Evolutionary conservation across 2,113 vertebrate species (phyloP).

Genomic region (Alectura lathami): DNA sequence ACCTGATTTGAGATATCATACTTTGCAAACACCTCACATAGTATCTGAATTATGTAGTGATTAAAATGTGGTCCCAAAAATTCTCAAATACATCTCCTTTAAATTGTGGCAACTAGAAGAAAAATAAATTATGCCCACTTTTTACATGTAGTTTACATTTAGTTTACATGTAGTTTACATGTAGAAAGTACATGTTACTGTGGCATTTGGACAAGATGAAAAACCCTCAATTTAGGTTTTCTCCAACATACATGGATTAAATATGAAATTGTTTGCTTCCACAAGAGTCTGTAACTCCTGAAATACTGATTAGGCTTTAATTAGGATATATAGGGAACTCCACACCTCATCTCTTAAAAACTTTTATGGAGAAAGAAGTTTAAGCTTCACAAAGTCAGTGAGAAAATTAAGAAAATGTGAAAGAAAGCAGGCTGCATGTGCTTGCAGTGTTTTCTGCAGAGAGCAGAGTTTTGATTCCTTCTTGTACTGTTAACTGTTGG

Average conservation of each 20-base stretch:
- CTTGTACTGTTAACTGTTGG: not conserved
- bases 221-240: not conserved
- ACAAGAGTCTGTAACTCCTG: not conserved
- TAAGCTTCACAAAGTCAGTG: not conserved
- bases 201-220: not conserved
- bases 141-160: not conserved
- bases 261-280: not conserved
- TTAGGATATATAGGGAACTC: not conserved
- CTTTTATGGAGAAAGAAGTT: rapidly evolving
- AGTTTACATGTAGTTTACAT: not conserved
- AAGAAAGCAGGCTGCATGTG: not conserved
- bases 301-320: not conserved
- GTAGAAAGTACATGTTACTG: too few relatives aligned
- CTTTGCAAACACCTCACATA: not conserved
- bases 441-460: not conserved
- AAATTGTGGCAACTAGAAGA: not conserved
- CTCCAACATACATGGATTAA: not conserved
- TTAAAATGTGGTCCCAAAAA: not conserved
- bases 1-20: not conserved
- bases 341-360: not conserved
- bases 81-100: not conserved
- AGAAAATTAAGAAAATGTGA: not conserved
- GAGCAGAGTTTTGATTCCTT: not conserved
- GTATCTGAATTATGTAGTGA: not conserved
- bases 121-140: not conserved